Evolutionary conservation across 2,888 invertebrate species (phyloP).

Genomic region (Dryocosmus kuriphilus): DNA sequence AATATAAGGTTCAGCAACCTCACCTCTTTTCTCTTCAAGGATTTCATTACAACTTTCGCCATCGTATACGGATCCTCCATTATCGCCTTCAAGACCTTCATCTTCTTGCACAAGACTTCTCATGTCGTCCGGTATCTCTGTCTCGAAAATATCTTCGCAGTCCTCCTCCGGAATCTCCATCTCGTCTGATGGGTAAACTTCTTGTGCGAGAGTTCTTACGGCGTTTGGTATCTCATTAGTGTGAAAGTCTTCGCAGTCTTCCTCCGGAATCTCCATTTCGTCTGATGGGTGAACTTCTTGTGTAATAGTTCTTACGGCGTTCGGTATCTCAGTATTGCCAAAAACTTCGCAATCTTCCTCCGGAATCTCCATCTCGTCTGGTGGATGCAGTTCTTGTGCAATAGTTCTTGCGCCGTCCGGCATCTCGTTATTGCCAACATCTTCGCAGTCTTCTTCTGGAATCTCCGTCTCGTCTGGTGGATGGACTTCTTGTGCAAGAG

Average conservation of each 20-base stretch:
- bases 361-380: neutral
- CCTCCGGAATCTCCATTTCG: no score
- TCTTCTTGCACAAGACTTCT: neutral
- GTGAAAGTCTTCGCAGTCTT: no score
- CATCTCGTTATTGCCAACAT: neutral
- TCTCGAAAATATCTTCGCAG: no score
- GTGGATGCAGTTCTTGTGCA: no score
- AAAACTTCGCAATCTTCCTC: neutral
- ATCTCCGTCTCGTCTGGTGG: neutral
- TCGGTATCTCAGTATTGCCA: no score
- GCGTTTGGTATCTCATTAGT: no score
- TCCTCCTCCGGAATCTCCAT: no score
- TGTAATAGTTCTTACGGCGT: no score
- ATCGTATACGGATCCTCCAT: neutral
- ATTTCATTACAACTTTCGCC: neutral
- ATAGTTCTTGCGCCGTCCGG: neutral
- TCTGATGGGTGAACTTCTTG: no score
- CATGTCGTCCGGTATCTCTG: neutral
- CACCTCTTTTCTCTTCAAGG: neutral
- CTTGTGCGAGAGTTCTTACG: no score
- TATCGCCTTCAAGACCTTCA: neutral
- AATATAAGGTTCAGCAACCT: no score
- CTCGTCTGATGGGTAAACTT: no score
- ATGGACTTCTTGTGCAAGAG: neutral
- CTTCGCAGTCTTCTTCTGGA: accelerated